phyloP scores from a whole-genome alignment of 2,113 vertebrate species.

The Macquaria australasica region DNA sequence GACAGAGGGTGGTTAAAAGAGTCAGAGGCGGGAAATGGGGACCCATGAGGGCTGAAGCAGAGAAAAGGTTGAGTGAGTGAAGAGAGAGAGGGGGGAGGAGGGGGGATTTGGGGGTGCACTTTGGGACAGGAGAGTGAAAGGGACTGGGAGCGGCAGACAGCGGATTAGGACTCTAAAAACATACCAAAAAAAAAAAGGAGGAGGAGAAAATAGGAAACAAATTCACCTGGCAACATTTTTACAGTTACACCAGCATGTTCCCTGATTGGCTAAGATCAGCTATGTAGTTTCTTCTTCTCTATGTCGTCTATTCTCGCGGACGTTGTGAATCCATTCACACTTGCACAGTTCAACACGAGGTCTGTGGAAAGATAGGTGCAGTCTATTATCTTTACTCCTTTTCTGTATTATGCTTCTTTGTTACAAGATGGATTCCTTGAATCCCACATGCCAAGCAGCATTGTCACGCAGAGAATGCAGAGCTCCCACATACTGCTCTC shows the following conservation, averaged over 20 bases:
- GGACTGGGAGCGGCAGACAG: constrained; percentile 41
- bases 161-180: constrained; percentile 54
- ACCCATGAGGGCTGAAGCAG: constrained; percentile 60
- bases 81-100: constrained; percentile 8
- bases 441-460: constrained; percentile 27
- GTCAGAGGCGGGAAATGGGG: constrained; percentile 70
- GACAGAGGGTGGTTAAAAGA: constrained; percentile 69
- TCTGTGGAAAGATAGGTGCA: constrained; percentile 32
- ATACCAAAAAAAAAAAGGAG: constrained; percentile 41
- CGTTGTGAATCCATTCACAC: constrained; percentile 1
- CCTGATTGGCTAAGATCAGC: constrained; percentile 32
- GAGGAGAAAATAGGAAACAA: constrained; percentile 27
- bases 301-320: neutral
- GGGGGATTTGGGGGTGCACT: constrained; percentile 31
- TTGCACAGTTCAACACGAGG: constrained; percentile 36
- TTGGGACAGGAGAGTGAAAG: constrained; percentile 51
- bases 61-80: constrained; percentile 62
- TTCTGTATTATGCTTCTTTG: constrained; percentile 37
- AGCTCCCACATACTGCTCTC: constrained; percentile 35
- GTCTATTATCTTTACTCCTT: constrained; percentile 7
- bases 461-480: constrained; percentile 44
- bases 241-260: constrained; percentile 41
- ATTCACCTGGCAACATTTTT: constrained; percentile 67
- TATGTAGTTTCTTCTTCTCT: constrained; percentile 20
- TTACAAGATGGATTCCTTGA: constrained; percentile 51